Evolutionary conservation across 2,113 vertebrate genomes (phyloP), one percentile per base, ranked within the genome.

Genomic region (Petrocephalus zakoni): DNA sequence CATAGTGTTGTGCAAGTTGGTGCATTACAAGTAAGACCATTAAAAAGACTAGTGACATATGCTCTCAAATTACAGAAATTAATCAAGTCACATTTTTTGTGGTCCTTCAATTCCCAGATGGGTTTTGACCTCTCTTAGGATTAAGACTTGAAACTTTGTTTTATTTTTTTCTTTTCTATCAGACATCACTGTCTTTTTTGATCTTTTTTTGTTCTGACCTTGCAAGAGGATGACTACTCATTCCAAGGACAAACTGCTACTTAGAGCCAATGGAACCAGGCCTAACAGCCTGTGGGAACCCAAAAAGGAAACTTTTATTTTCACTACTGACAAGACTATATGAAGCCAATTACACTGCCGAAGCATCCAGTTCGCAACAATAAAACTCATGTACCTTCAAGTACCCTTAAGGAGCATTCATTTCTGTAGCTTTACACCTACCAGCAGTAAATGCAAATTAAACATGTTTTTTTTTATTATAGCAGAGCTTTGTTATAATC

Each of bases 61-160:
- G 93, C 92, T 93, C 64, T 82, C 86, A 93, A 93, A 93, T 94
- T 89, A 68, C 93, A 91, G 88, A 64, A 91, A 90, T 90, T 90
- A 90, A 90, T 90, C 68, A 89, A 87, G 91, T 89, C 90, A 92
- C 91, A 92, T 90, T 92, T 92, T 90, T 90, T 92, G 88, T 3
- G 85, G 89, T 92, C 82, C 90, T 90, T 75, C 84, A 25, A 9
- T 91, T 89, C 92, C 93, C 93, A 93, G 92, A 94, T 93, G 92
- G 93, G 93, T 89, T 89, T 85, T 91, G 91, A 92, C 94, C 92
- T 94, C 93, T 92, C 91, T 4, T 37, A 75, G 85, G 75, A 83
- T 49, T 55, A 49, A n/a, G 42, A 37, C 86, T 9, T 87, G 15
- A 88, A 88, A 86, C 87, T 87, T 87, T 92, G 88, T 61, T 87